These are phyloP conservation scores for Hirundo rustica DNA, from an alignment of 2,797 vertebrate species.

Conservation along the genomic window DNA sequence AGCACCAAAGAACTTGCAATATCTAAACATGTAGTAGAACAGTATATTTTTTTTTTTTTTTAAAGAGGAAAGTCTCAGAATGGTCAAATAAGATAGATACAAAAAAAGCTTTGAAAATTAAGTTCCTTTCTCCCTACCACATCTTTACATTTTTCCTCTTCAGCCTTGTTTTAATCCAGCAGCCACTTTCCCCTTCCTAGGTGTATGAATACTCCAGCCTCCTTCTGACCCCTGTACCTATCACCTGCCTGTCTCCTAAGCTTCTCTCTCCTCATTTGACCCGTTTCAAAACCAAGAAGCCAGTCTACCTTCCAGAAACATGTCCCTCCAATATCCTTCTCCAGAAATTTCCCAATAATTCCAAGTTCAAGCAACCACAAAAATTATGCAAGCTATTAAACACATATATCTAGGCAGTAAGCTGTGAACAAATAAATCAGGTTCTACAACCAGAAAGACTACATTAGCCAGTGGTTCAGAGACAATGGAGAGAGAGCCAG, in stretches of 20 bases:
- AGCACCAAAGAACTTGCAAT: neutral
- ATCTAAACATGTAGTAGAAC: neutral
- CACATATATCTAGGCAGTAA: neutral
- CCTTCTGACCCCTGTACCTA: neutral
- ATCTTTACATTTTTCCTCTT: neutral
- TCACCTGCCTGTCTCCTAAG: neutral
- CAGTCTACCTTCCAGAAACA: neutral
- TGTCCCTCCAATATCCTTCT: neutral
- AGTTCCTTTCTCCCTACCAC: neutral
- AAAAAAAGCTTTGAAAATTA: neutral
- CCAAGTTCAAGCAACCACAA: neutral
- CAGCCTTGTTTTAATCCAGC: neutral
- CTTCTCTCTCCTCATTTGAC: neutral
- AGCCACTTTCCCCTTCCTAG: neutral
- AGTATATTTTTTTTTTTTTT: neutral
- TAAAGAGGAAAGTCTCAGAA: neutral
- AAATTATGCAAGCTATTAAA: neutral
- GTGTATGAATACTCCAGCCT: neutral
- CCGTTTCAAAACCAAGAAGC: neutral
- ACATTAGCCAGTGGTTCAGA: neutral
- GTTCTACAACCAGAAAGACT: neutral
- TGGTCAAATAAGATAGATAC: neutral
- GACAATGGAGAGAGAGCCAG: neutral
- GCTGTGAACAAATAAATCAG: neutral
- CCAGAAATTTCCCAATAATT: neutral